Percentiles rank a stretch among this genome's conserved stretches.
Conservation (phyloP, 2,797 vertebrate genomes). For the Otolemur crassicaudatus region DNA sequence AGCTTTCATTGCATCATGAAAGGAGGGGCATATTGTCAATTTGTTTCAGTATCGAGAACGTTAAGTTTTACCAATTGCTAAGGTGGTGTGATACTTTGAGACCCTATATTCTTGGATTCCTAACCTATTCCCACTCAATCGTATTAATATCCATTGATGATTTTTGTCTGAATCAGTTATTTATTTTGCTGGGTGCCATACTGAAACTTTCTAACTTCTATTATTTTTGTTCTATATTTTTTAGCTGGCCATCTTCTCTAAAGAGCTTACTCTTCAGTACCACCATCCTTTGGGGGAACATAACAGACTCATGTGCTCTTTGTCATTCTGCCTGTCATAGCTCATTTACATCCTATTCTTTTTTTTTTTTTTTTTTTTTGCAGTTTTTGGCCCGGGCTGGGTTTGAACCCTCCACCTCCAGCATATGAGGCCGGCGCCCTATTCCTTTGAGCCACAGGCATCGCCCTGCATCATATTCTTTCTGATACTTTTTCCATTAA, state of each 20-base stretch:
- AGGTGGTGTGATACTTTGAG: background rate
- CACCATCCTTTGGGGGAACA: background rate
- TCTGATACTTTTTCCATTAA: slow-evolving; percentile 16
- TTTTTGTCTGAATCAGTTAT: background rate
- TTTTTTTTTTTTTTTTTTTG: background rate
- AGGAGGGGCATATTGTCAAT: background rate
- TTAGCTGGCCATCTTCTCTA: background rate
- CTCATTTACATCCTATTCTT: background rate
- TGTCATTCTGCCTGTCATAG: background rate
- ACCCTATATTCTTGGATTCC: background rate
- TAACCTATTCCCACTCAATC: background rate
- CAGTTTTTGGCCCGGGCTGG: too few relatives aligned
- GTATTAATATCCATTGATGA: background rate
- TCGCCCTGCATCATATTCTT: background rate
- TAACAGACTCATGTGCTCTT: background rate
- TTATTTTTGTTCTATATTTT: background rate
- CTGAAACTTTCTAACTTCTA: background rate
- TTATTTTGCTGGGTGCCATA: background rate
- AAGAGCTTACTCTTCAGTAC: background rate
- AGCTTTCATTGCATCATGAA: background rate
- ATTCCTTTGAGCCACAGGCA: too few relatives aligned
- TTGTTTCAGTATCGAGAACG: background rate
- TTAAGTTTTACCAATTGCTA: background rate
- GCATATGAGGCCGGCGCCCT: too few relatives aligned
- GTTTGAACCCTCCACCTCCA: too few relatives aligned